Base-by-base conservation (phyloP, 1,140 invertebrate species). In the Triops cancriformis region DNA sequence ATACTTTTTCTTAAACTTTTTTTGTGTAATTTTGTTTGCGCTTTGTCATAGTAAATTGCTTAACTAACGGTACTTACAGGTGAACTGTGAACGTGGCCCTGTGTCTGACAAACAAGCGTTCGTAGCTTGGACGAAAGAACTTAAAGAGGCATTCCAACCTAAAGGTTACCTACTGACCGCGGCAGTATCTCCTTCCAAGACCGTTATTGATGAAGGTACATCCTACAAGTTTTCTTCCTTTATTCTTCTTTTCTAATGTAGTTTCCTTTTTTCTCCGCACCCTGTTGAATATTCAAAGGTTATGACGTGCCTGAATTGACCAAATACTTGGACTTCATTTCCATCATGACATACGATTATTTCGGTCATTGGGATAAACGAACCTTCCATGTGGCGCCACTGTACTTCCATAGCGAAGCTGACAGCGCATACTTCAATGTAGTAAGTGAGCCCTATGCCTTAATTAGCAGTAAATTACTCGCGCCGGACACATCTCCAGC, bases 361-460 rank as follows among this genome's bases (percentile, higher is more conserved):
- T 82, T 95, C 81, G 94, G 94, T 0, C 91, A 94, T 81, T 96
- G 94, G 94, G 94, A 96, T 82, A 94, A 94, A 82, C 90, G 91
- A 81, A 95, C 94, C 1, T 94, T 94, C 10, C 94, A 96, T 82
- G 89, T 94, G 1, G 91, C 94, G 1, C 94, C 94, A 0, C 89
- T 96, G 83, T 95, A 93, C 78, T 85, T 85, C 6, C 87, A 90
- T 77, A 89, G 91, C 1, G 89, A 90, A 51, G 93, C 94, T 83
- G 86, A 87, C 75, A 90, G 91, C 81, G 87, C 87, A 43, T 91
- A 90, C 28, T 93, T 94, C 82, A 95, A 95, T 85, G 89, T 89
- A 27, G 89, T 64, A 64, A 64, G 51, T 64, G 14, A 6, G 51
- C 4, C 51, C 31, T 37, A 4, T 37, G 31, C 31, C 31, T 37